Evolutionary conservation across 2,797 vertebrate genomes (phyloP).

Genomic region (Forpus xanthops): DNA sequence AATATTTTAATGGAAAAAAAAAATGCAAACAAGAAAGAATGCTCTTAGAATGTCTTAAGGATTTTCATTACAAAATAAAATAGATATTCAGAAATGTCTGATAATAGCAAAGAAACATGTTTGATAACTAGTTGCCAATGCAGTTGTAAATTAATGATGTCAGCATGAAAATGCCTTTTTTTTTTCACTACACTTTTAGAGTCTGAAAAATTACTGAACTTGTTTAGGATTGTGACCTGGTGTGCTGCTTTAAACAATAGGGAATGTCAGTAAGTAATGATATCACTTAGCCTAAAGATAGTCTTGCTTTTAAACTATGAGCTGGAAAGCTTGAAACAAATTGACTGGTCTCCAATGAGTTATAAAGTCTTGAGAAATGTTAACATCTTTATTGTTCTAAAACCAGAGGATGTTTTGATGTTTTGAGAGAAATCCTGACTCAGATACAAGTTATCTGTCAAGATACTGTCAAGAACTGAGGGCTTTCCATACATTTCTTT

Average conservation of each 20-base stretch:
- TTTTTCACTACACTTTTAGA: background rate
- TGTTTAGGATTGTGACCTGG: background rate
- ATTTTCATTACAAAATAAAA: background rate
- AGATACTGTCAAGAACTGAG: background rate
- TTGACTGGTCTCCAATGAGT: background rate
- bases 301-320: background rate
- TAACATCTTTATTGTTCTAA: conserved; percentile 19
- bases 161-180: background rate
- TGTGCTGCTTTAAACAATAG: conserved; percentile 28
- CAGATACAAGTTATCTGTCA: background rate
- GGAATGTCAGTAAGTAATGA: background rate
- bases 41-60: background rate
- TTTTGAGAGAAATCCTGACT: background rate
- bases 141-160: background rate
- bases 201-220: background rate
- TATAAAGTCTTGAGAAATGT: conserved; percentile 12
- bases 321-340: conserved; percentile 10
- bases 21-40: background rate
- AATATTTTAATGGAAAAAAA: background rate
- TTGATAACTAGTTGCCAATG: background rate
- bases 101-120: background rate
- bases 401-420: background rate
- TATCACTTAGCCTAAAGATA: conserved; percentile 22
- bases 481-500: background rate
- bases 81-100: background rate